Evolutionary conservation across 2,888 invertebrate species (phyloP).

Genomic region (Spisula solida): DNA sequence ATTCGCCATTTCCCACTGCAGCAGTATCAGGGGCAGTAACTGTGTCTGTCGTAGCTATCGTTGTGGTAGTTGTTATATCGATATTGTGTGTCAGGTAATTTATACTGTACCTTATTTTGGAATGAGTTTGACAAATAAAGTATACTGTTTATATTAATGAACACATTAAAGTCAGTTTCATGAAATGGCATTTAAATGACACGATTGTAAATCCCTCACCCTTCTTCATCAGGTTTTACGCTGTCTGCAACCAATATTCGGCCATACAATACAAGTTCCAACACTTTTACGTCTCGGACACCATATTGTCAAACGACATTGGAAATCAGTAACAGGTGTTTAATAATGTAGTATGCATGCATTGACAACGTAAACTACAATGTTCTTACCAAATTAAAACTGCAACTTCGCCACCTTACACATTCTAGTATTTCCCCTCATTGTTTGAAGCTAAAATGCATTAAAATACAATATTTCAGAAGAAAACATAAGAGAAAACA

Average conservation of each 20-base stretch:
- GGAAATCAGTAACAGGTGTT: too few species aligned
- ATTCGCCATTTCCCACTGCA: not conserved
- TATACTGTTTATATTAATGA: not conserved
- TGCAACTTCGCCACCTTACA: too few species aligned
- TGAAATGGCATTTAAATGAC: too few species aligned
- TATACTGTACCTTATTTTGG: too few species aligned
- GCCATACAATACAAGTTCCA: too few species aligned
- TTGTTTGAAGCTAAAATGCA: not conserved
- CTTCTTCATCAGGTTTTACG: too few species aligned
- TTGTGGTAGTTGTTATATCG: not conserved
- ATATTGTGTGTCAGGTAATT: not conserved
- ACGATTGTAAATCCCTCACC: too few species aligned
- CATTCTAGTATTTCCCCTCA: not conserved
- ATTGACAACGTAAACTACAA: too few species aligned
- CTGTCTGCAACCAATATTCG: too few species aligned
- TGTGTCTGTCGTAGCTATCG: not conserved
- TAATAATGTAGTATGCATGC: too few species aligned
- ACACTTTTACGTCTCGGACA: too few species aligned
- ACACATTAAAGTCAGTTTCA: not conserved
- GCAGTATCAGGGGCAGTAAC: not conserved
- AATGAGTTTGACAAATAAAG: not conserved
- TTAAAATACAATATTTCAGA: not conserved
- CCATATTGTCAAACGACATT: too few species aligned
- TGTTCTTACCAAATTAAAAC: not conserved
- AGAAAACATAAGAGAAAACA: not conserved